Evolutionary conservation across 1,140 invertebrate genomes (phyloP).

Genomic region (Zaprionus nigranus): DNA sequence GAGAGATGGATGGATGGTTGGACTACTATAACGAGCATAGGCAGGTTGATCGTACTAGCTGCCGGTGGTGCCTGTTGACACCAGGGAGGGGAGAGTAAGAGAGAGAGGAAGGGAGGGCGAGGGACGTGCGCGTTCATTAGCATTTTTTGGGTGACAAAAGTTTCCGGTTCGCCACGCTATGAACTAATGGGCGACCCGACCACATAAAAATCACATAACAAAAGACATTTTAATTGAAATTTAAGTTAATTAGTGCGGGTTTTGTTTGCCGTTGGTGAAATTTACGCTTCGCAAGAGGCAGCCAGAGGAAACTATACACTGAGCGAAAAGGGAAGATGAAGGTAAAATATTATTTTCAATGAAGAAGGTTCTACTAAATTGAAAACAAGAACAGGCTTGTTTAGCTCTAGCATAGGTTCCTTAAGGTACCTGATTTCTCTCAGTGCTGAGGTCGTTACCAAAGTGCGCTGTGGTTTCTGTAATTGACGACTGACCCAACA

Average conservation of each 20-base stretch:
- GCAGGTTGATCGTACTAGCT: slow-evolving; percentile 11
- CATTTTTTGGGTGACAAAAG: slow-evolving; percentile 76
- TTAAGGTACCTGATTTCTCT: not conserved
- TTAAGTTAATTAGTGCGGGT: slow-evolving; percentile 78
- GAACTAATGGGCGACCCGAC: slow-evolving; percentile 62
- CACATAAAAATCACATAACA: slow-evolving; percentile 75
- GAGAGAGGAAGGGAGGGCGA: not conserved
- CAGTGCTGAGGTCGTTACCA: not conserved
- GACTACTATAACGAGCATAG: slow-evolving; percentile 34
- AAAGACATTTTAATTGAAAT: slow-evolving; percentile 83
- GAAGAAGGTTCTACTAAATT: not conserved
- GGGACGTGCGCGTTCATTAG: slow-evolving; percentile 71
- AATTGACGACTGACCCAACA: slow-evolving; percentile 39
- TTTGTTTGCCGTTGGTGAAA: slow-evolving; percentile 26
- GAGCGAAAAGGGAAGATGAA: not conserved
- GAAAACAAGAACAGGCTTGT: too few relatives aligned
- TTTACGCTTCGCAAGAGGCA: slow-evolving; percentile 48
- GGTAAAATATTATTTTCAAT: not conserved
- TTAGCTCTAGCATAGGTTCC: too few relatives aligned
- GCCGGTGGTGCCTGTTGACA: slow-evolving; percentile 33
- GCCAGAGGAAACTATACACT: slow-evolving; percentile 3
- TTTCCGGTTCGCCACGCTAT: slow-evolving; percentile 78
- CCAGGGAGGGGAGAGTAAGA: not conserved
- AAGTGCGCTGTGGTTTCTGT: slow-evolving; percentile 34
- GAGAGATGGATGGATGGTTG: slow-evolving; percentile 3